Percentiles rank a stretch among this genome's conserved stretches.
Evolutionary conservation across 2,113 vertebrate species (phyloP).

Genomic region (Catharus minimus): DNA sequence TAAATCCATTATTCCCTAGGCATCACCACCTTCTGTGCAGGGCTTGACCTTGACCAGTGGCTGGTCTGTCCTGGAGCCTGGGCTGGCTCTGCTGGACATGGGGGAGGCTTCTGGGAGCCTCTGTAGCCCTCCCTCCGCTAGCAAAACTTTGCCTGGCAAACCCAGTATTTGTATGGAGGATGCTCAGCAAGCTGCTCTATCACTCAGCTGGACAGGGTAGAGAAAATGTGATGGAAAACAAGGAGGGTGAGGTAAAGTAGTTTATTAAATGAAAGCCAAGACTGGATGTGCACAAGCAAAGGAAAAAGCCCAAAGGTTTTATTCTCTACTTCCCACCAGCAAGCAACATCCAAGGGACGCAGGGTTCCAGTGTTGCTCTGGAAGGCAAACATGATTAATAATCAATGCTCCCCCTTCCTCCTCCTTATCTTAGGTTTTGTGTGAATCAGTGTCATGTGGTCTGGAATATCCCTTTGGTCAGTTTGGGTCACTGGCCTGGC

Average conservation of each 20-base stretch:
- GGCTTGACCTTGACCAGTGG: not conserved
- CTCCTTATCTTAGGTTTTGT: not conserved
- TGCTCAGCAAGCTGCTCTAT: not conserved
- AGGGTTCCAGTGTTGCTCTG: not conserved
- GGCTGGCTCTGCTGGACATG: not conserved
- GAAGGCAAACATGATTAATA: not conserved
- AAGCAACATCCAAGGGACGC: not conserved
- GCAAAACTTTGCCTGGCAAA: not conserved
- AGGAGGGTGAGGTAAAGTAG: not conserved
- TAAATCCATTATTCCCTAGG: not conserved
- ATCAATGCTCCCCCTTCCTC: not conserved
- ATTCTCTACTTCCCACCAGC: not conserved
- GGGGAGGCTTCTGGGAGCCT: not conserved
- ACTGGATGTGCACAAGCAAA: not conserved
- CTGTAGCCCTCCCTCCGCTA: not conserved
- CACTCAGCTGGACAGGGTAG: not conserved
- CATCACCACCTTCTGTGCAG: not conserved
- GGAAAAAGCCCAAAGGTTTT: not conserved
- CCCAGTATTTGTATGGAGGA: accelerated
- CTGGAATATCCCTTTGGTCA: not conserved
- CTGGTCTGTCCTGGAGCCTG: not conserved
- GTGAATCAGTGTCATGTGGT: accelerated
- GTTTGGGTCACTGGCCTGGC: not conserved
- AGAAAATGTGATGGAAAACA: not conserved
- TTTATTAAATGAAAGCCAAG: not conserved